phyloP scores from a whole-genome alignment of 2,113 vertebrate genomes.

The Amazona guildingii region DNA sequence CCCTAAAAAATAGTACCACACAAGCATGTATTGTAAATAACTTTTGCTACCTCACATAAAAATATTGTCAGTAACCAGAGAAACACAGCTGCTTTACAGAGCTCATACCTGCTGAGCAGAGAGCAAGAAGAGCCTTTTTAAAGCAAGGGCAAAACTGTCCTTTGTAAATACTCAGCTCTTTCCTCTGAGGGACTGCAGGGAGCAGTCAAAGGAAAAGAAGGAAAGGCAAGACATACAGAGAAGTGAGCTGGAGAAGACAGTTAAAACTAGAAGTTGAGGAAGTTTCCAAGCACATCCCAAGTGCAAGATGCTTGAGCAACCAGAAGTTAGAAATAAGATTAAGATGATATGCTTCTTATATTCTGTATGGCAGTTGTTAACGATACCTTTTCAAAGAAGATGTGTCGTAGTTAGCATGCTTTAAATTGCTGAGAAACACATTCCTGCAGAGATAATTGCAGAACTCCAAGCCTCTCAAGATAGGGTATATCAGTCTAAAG shows the following conservation, averaged over 20 bases:
- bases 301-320: background rate
- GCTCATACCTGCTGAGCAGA: background rate
- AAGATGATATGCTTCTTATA: background rate
- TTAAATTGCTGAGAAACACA: background rate
- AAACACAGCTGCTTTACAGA: slow-evolving; percentile 27
- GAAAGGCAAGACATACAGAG: background rate
- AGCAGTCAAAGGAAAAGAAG: background rate
- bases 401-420: background rate
- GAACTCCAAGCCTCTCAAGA: background rate
- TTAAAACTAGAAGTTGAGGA: background rate
- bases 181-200: background rate
- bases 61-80: slow-evolving; percentile 8
- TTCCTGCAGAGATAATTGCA: background rate
- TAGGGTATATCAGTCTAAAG: background rate
- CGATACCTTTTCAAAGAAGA: background rate
- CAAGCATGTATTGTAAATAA: background rate
- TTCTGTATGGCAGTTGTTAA: background rate
- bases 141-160: background rate
- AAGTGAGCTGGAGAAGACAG: background rate
- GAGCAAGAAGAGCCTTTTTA: background rate
- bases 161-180: background rate
- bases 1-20: background rate
- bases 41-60: slow-evolving; percentile 14
- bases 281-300: background rate
- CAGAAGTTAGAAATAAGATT: background rate